Evolutionary conservation across 2,888 invertebrate species (phyloP), one percentile per base, ranked within the genome.

Genomic region (Drosophila melanosoma): DNA sequence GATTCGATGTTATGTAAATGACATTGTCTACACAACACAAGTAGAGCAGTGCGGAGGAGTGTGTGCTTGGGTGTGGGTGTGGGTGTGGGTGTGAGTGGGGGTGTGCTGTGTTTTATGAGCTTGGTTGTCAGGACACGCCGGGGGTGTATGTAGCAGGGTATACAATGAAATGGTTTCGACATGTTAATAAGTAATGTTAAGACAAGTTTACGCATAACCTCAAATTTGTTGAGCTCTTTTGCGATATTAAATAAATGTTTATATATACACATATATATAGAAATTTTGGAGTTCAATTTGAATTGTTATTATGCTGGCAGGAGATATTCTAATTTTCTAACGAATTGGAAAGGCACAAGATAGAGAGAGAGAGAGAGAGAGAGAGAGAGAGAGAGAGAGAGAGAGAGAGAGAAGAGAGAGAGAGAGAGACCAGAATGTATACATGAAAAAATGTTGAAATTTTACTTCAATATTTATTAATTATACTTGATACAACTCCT

Each of bases 151-250:
- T 40, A 32, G 20, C 29, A 38, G 20, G 51, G 32, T 48, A 53
- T 51, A 45, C 67, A 56, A 68, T 40, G 48, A 64, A 74, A 71
- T 74, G 69, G 70, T 62, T 73, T 69, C 79, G 89, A 81, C 76
- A 81, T 89, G 89, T 86, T 84, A 89, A 81, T 76, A 77, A 77
- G 77, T 79, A 88, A 81, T 70, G 67, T 67, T 60, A 38, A 63
- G 74, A 64, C 62, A 67, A 68, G 52, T 59, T 59, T 66, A 60
- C 35, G 56, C 53, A 59, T 52, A 54, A 52, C 52, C 67, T 56
- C 59, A 82, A 77, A 77, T 79, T 69, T 75, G 69, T 70, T 79
- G 76, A 79, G 65, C 76, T 79, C 70, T 79, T 79, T 77, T 66
- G 75, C 65, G 62, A 65, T 67, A 42, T 57, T 76, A 17, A n/a